These are phyloP conservation scores for Hapalemur alaotrensis DNA, from an alignment of 2,797 vertebrate genomes.

Conservation along the genomic window DNA sequence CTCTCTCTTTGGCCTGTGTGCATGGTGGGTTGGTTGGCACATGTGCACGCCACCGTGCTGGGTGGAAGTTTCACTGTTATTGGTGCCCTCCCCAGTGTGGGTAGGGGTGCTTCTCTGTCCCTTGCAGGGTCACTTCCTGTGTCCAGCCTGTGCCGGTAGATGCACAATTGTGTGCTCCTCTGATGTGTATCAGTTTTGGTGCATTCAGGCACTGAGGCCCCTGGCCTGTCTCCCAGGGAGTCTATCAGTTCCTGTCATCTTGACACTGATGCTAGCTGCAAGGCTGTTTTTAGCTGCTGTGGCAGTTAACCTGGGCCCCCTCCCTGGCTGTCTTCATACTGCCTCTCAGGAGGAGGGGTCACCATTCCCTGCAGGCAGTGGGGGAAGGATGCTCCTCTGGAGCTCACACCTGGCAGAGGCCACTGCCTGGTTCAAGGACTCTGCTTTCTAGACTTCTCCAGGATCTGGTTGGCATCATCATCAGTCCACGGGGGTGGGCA, in stretches of 20 bases:
- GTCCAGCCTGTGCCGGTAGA: neutral
- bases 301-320: neutral
- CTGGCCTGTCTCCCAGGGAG: neutral
- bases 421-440: neutral
- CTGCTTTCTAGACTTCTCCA: neutral
- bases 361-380: no score
- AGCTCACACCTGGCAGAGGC: neutral
- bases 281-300: neutral
- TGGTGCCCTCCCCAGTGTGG: fast-evolving
- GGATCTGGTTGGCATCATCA: neutral
- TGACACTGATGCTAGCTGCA: neutral
- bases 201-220: neutral
- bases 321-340: neutral
- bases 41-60: no score
- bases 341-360: neutral
- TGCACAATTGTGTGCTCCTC: neutral
- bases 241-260: neutral
- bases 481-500: neutral
- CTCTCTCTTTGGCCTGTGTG: neutral
- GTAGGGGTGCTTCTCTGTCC: neutral
- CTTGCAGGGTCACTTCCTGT: neutral
- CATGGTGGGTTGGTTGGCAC: fast-evolving
- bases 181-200: no score
- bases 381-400: neutral
- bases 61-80: fast-evolving